phyloP scores from a whole-genome alignment of 2,113 vertebrate species.

The Furnarius figulus region DNA sequence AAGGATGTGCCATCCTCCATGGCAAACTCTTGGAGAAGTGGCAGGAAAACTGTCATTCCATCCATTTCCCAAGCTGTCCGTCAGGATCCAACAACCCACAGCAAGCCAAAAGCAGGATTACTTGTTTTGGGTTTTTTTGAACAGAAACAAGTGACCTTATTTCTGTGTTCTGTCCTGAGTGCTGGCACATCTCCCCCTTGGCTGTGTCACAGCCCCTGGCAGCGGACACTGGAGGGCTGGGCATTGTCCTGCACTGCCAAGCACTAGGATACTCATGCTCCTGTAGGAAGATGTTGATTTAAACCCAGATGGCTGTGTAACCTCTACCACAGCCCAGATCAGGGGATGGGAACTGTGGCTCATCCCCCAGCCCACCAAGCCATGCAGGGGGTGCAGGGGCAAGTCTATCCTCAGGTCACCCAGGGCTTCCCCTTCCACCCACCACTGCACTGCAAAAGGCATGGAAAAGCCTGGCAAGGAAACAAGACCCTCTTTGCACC shows the following conservation, averaged over 20 bases:
- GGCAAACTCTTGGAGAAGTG: background rate
- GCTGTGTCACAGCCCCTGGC: background rate
- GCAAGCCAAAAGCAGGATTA: background rate
- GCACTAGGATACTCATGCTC: background rate
- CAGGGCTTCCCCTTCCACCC: background rate
- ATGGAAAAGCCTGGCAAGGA: accelerated
- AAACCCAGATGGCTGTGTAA: background rate
- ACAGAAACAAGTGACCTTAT: background rate
- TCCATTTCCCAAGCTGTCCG: background rate
- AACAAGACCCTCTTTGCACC: background rate
- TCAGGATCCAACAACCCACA: background rate
- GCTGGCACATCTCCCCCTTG: background rate
- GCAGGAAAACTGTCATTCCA: background rate
- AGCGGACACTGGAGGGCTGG: background rate
- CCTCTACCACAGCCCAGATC: background rate
- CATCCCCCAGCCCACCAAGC: background rate
- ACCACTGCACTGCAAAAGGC: accelerated
- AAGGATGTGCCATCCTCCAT: background rate
- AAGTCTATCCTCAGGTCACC: accelerated
- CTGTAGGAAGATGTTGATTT: background rate
- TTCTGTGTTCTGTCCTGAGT: background rate
- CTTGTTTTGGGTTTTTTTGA: background rate
- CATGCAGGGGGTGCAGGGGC: background rate
- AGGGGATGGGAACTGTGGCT: background rate
- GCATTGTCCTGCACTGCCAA: background rate